Evolutionary conservation across 2,113 vertebrate genomes (phyloP), one percentile per base, ranked within the genome.

Genomic region (Mobula birostris): DNA sequence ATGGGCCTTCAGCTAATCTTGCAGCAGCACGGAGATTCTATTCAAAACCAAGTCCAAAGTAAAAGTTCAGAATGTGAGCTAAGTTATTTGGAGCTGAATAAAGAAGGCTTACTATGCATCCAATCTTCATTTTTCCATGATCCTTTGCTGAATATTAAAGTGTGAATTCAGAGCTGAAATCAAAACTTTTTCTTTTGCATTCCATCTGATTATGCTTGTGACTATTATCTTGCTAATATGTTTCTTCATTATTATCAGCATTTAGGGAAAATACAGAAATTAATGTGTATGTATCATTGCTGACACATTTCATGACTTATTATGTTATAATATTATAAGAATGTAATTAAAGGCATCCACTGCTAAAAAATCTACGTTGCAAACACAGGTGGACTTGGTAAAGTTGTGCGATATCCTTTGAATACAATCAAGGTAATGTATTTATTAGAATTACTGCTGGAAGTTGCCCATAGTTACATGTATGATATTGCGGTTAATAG

Each of bases 361-460:
- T 90, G 58, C 15, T 90, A 61, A 66, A 63, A 90, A 66, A 90
- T 90, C 29, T 93, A 48, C 40, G 48, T 92, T 72, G 66, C 17
- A 61, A 91, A 29, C 66, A 48, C 96, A 98, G 98, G 98, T 27
- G 95, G 97, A 40, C 97, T 97, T 77, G 97, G 98, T 29, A 97
- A 97, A 94, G 97, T 97, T 0, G 97, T 98, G 94, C 98, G 98
- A 63, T 98, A 98, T 94, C 98, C 98, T 0, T 95, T 98, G 96
- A 98, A 98, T 94, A 98, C 98, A 0, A 96, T 98, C 74, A 98
- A 98, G 98, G 98, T 98, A 96, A 24, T 56, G 40, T 93, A 76
- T 93, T 21, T 74, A 93, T 74, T 74, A 48, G 70, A 24, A 9
- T 40, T 93, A 32, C 36, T 48, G 85, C 8, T 70, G 48, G 68